These are phyloP conservation scores for Penelope pileata DNA, from an alignment of 2,113 vertebrate species.

Conservation along the genomic window DNA sequence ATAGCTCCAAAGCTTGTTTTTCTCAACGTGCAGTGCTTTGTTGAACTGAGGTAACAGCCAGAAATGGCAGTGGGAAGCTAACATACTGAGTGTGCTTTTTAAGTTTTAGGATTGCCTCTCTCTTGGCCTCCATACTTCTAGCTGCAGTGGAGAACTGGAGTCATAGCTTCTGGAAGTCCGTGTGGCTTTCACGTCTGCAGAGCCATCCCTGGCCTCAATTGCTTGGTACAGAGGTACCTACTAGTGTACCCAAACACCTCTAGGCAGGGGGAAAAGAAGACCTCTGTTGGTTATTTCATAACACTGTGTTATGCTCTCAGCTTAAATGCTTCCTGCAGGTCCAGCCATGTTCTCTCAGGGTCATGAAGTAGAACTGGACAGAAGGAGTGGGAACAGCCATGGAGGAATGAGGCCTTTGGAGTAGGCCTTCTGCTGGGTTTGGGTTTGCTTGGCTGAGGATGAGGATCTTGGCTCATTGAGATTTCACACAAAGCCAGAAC, in stretches of 20 bases:
- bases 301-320: background rate
- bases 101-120: background rate
- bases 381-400: background rate
- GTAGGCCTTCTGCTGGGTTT: background rate
- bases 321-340: background rate
- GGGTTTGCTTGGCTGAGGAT: background rate
- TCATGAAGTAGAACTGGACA: background rate
- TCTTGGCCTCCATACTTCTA: background rate
- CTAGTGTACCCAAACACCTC: background rate
- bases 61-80: background rate
- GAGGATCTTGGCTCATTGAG: background rate
- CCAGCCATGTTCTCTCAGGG: background rate
- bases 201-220: background rate
- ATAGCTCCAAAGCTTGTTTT: background rate
- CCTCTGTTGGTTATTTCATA: background rate
- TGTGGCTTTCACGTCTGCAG: background rate
- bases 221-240: background rate
- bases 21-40: background rate
- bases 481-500: background rate
- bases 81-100: background rate
- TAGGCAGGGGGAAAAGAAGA: background rate
- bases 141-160: background rate
- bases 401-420: background rate
- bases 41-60: background rate
- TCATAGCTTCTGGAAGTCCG: background rate